Evolutionary conservation across 2,888 invertebrate species (phyloP).

Genomic region (Aleiodes alternator): DNA sequence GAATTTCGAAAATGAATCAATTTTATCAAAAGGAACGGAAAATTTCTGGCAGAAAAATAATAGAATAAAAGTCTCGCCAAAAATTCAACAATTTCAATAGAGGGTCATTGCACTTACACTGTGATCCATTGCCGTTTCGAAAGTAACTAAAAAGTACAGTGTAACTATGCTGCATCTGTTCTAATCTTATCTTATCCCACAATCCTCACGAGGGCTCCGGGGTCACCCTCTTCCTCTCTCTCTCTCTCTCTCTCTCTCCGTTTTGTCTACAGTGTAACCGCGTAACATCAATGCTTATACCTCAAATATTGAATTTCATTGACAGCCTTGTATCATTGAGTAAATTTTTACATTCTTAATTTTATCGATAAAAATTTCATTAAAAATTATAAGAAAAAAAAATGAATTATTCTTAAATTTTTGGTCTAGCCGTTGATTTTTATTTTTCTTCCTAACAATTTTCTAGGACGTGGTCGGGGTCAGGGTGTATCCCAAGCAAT

Average conservation of each 20-base stretch:
- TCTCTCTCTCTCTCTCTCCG: constrained; percentile 29
- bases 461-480: no score
- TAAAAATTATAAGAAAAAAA: neutral
- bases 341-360: constrained; percentile 22
- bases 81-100: no score
- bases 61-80: no score
- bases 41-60: no score
- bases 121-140: constrained; percentile 17
- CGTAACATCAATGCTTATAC: constrained; percentile 18
- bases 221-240: constrained; percentile 33
- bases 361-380: neutral
- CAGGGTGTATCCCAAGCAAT: constrained; percentile 48
- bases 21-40: no score
- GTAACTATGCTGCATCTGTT: constrained; percentile 47
- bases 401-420: neutral
- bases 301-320: constrained; percentile 21
- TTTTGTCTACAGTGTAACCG: neutral
- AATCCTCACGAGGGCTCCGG: constrained; percentile 58
- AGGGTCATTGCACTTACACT: constrained; percentile 41
- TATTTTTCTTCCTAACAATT: neutral
- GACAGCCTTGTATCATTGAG: constrained; percentile 8
- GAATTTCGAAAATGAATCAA: no score
- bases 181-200: constrained; percentile 71
- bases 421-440: neutral
- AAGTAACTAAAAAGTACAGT: constrained; percentile 18